A percentile compares a stretch with the other conserved stretches of the same genome.
These are phyloP conservation scores for Habrosyne pyritoides DNA, from an alignment of 2,888 invertebrate genomes.

Conservation along the genomic window DNA sequence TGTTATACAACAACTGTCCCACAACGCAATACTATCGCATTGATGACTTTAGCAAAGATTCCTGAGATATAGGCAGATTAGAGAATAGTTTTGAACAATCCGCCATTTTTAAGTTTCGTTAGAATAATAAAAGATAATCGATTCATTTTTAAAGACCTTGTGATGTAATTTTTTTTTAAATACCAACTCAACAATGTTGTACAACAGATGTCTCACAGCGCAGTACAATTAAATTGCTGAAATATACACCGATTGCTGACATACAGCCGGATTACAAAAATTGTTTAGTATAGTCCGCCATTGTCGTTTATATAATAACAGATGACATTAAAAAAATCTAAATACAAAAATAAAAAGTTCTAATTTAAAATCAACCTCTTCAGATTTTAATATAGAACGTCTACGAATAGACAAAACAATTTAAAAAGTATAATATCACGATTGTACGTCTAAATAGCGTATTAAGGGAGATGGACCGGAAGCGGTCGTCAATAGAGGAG, in stretches of 20 bases:
- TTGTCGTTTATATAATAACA: background rate
- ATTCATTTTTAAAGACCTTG: too few species aligned
- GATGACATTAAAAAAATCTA: background rate
- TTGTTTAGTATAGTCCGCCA: background rate
- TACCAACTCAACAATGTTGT: background rate
- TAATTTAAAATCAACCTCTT: background rate
- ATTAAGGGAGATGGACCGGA: constrained; percentile 5
- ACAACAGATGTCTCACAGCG: background rate
- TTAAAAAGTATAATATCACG: background rate
- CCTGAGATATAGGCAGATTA: too few species aligned
- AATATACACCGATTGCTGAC: background rate
- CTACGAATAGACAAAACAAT: background rate
- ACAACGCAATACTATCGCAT: too few species aligned
- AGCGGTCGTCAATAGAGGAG: constrained; percentile 10
- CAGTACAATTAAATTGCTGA: background rate
- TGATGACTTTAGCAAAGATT: too few species aligned
- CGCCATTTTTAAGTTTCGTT: too few species aligned
- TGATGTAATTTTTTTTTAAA: too few species aligned
- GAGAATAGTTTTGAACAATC: too few species aligned
- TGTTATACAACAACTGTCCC: too few species aligned
- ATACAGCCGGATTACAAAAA: background rate
- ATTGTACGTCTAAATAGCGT: background rate
- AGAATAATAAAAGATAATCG: too few species aligned
- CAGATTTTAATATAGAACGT: background rate
- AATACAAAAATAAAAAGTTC: background rate